Percentiles rank a stretch among this genome's conserved stretches.
Conservation (phyloP, 2,113 vertebrate species). For the Entomyzon cyanotis region DNA sequence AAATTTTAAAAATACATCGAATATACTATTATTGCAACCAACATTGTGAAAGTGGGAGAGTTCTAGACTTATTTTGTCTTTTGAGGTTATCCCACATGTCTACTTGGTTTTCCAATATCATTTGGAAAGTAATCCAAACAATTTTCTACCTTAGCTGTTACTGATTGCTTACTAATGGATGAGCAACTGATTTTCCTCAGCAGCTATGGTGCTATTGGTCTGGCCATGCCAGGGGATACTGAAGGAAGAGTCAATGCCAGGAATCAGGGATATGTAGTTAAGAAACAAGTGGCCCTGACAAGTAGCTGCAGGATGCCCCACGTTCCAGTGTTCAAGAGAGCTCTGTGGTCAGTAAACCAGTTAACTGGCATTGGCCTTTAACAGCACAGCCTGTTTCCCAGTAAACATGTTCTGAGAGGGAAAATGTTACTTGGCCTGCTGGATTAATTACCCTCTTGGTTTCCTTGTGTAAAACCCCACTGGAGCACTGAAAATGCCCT, state of each 20-base stretch:
- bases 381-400: not conserved
- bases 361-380: not conserved
- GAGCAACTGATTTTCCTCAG: not conserved
- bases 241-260: not conserved
- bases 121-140: not conserved
- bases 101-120: not conserved
- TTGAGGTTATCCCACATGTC: not conserved
- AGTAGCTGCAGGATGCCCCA: not conserved
- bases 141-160: not conserved
- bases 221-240: not conserved
- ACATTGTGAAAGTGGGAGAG: not conserved
- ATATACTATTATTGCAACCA: not conserved
- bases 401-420: not conserved
- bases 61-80: not conserved
- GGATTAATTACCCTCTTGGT: not conserved
- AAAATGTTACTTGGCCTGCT: not conserved
- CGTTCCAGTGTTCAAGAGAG: not conserved
- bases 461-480: not conserved
- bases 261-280: not conserved
- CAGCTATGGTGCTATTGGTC: accelerated
- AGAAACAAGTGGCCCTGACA: not conserved
- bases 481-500: not conserved
- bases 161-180: not conserved
- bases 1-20: not conserved
- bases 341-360: not conserved